Evolutionary conservation across 2,113 vertebrate species (phyloP).

Genomic region (Connochaetes taurinus): DNA sequence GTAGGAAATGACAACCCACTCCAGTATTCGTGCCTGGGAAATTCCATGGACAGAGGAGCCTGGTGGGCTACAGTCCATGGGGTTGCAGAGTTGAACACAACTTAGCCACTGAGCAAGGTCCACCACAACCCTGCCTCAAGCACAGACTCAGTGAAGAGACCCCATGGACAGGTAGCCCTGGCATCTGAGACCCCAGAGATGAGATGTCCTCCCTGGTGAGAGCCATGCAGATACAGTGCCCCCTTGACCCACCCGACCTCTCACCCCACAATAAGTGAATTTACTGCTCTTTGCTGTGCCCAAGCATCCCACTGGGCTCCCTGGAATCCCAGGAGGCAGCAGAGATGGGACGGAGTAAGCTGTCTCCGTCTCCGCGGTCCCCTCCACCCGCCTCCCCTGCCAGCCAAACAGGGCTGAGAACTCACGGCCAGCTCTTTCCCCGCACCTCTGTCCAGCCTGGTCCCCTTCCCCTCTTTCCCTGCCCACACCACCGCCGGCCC

Average conservation of each 20-base stretch:
- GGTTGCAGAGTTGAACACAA: background rate
- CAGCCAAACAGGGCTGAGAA: background rate
- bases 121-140: background rate
- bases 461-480: background rate
- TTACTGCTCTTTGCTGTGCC: background rate
- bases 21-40: background rate
- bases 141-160: background rate
- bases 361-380: background rate
- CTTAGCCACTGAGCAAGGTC: background rate
- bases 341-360: accelerated
- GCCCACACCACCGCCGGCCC: accelerated
- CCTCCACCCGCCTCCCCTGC: background rate
- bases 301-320: background rate
- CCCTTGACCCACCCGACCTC: background rate
- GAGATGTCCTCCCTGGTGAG: background rate
- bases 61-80: background rate
- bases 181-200: background rate
- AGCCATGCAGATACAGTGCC: too few species aligned
- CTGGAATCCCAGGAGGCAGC: background rate
- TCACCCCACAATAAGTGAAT: background rate
- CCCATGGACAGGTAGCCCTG: background rate
- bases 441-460: background rate
- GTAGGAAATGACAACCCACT: background rate
- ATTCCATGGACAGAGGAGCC: background rate
- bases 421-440: accelerated